Evolutionary conservation across 2,888 invertebrate species (phyloP).

Genomic region (Philereme transversata): DNA sequence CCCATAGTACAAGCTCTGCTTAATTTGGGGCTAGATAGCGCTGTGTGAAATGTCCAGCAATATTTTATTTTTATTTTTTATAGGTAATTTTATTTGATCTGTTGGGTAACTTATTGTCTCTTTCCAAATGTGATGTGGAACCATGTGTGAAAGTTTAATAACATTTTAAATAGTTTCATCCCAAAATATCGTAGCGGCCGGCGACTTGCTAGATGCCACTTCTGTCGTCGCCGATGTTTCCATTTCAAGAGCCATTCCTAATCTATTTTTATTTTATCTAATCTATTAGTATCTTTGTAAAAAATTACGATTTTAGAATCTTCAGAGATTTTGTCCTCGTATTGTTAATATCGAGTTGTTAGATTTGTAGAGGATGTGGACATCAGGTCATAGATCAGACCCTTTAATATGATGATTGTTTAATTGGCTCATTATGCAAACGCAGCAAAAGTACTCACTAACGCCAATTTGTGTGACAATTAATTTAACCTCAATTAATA

Average conservation of each 20-base stretch:
- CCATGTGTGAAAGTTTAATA: slow-evolving; percentile 47
- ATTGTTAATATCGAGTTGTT: neutral
- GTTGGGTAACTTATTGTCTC: slow-evolving; percentile 6
- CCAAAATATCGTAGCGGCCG: slow-evolving; percentile 47
- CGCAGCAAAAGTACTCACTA: slow-evolving; percentile 44
- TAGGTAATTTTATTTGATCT: slow-evolving; percentile 12
- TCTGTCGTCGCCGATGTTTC: slow-evolving; percentile 44
- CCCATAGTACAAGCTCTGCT: too few relatives aligned
- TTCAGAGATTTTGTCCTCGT: neutral
- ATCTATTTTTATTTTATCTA: slow-evolving; percentile 17
- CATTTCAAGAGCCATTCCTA: slow-evolving; percentile 36
- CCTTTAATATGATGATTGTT: slow-evolving; percentile 8
- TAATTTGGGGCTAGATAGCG: too few relatives aligned
- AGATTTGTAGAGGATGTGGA: slow-evolving; percentile 1
- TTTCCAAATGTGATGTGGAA: slow-evolving; percentile 32
- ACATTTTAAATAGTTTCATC: slow-evolving; percentile 50
- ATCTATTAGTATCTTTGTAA: slow-evolving; percentile 21
- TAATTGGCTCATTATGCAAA: slow-evolving; percentile 47
- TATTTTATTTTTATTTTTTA: too few relatives aligned
- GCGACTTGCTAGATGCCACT: slow-evolving; percentile 43
- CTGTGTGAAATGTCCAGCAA: too few relatives aligned
- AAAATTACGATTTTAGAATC: neutral
- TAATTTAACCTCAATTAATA: slow-evolving; percentile 76
- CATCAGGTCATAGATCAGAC: neutral
- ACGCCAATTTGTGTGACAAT: slow-evolving; percentile 67